Base-by-base conservation (phyloP, 2,888 invertebrate species). In the Oxystoma pomonae region DNA sequence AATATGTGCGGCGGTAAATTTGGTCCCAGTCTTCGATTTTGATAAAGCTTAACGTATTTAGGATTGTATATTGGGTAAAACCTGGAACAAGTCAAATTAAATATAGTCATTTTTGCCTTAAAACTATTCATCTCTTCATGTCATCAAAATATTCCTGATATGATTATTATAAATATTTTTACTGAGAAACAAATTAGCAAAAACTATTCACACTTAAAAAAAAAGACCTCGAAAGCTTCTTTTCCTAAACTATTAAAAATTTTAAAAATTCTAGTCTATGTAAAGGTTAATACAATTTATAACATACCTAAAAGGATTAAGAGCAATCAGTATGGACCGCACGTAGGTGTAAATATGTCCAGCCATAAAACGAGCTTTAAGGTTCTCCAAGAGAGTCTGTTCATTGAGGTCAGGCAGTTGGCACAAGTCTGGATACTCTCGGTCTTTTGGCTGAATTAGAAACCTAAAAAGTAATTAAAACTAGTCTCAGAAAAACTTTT, bases 61-160 rank as follows among this genome's bases (percentile, higher is more conserved):
- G 97, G 97, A 82, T 97, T 97, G 84, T 97, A 98, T 72, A 98
- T 97, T 19, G 97, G 96, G 81, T 95, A 95, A 81, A 96, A 96
- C 83, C 91, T 91, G 12, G 12, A 35, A 35, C 3, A 35, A 35
- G 12, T n/a, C n/a, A n/a, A n/a, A n/a, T n/a, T n/a, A n/a, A n/a
- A n/a, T n/a, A n/a, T n/a, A n/a, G n/a, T n/a, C n/a, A n/a, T n/a
- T n/a, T n/a, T n/a, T n/a, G n/a, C n/a, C n/a, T n/a, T n/a, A n/a
- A n/a, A n/a, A n/a, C n/a, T n/a, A n/a, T n/a, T n/a, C n/a, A n/a
- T n/a, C n/a, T n/a, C n/a, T n/a, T n/a, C n/a, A n/a, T n/a, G n/a
- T n/a, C n/a, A n/a, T n/a, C n/a, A n/a, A n/a, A n/a, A n/a, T n/a
- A n/a, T n/a, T n/a, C n/a, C n/a, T n/a, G n/a, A n/a, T n/a, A n/a